Evolutionary conservation across 2,888 invertebrate species (phyloP), one percentile per base, ranked within the genome.

Genomic region (Bimastos eiseni): DNA sequence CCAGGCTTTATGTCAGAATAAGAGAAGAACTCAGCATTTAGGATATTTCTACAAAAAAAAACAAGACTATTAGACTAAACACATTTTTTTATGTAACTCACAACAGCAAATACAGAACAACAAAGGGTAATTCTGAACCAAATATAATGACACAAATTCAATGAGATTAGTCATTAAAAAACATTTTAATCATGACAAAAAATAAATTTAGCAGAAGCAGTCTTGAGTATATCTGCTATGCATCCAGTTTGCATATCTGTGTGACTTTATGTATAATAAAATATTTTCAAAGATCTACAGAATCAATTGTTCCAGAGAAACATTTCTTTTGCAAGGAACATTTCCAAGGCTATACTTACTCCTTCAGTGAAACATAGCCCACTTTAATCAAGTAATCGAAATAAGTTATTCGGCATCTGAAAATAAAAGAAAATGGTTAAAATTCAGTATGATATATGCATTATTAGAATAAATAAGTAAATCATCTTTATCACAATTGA

Each of bases 321-420:
- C 55, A 55, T 55, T 55, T 55, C 30, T 17, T 44, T 44, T 13
- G 13, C 17, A 15, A 17, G 17, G 24, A 86, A 36, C 21, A 24
- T 86, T 34, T 86, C 1, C 17, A 13, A 86, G 36, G 36, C 36
- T 30, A 33, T 89, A 93, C 93, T 93, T 90, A 94, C 93, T 93
- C 90, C 92, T 93, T 93, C 70, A 93, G 89, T 30, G 93, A 91
- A 5, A 94, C 92, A 44, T 93, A 89, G 24, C 93, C 93, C 13
- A 93, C 89, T 49, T 93, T 92, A 89, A 94, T 94, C 90, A 93
- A 92, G 36, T 92, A 93, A 90, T 93, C 92, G 89, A 94, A 93
- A 15, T 93, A 93, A 33, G 94, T 83, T 11, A 94, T 92, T 83
- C 94, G 92, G 89, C 94, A 94, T 91, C 93, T 94, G 92, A 13